Base-by-base conservation (phyloP, 64 coral and sea anemone genomes). In the Hydrozoanthus tunicans region DNA sequence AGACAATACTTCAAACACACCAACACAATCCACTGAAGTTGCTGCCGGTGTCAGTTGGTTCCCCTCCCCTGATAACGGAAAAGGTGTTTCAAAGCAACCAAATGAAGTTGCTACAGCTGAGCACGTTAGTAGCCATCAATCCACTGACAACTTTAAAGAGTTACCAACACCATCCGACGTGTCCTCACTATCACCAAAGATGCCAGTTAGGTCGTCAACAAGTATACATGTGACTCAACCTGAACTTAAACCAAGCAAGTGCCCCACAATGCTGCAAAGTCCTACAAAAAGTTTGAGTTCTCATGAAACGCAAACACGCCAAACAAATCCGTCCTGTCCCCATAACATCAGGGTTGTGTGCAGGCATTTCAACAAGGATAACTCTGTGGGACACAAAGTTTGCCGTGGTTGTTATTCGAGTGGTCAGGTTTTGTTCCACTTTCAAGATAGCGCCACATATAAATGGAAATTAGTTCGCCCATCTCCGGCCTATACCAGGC, bases 401-500 rank as follows among this genome's bases (percentile, higher is more conserved):
- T 81, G 79, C 17, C 3, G 13, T 62, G 20, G 10, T 81, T 81
- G 79, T 15, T 62, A 62, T 81, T 62, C 58, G 17, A 63, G 12
- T 51, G 79, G 79, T 62, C 58, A 43, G 59, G 11, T 81, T 62
- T 63, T 10, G 10, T 81, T 81, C 13, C 23, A 62, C 10, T 81
- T 9, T 51, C 59, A 59, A 60, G 62, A 81, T 5, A 0, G 4
- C 12, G 4, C 4, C 25, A 62, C 14, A 9, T 0, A 1, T 26
- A 0, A 62, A 14, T 81, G 79, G 79, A 57, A 81, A 81, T 12
- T 0, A 62, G 62, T 81, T 63, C 79, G 79, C 79, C 10, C 79
- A 25, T 62, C 79, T 81, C 79, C 79, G 51, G 58, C 79, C 14
- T 81, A 81, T 9, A 62, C 59, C 24, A 81, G 24, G 10, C 59